Evolutionary conservation across 92 coral and sea anemone genomes (phyloP), one percentile per base, ranked within the genome.

Genomic region (Phenganax subtilis): DNA sequence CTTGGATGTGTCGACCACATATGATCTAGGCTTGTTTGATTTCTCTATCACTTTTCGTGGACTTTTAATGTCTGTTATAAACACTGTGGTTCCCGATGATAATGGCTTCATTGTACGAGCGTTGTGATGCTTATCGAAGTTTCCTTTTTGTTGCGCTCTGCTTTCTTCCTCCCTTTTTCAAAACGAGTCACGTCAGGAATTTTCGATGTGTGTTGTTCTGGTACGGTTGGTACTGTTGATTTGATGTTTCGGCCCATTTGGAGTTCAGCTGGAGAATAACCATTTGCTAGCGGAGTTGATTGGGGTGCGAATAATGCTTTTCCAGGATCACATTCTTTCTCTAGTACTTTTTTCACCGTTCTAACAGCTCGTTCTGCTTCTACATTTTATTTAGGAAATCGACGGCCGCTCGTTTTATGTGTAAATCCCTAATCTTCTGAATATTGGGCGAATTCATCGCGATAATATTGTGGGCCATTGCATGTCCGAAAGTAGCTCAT

Each of bases 201-300:
- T 8, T 68, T 68, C 9, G 28, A 51, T 68, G 74, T 68, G 4
- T 17, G 74, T 44, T 68, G 74, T 68, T 68, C 74, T 68, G 74
- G 74, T 8, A 68, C 54, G 25, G 54, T 68, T 28, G 74, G 74
- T 68, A 68, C 29, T 20, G 74, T 68, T 5, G 74, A 68, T 15
- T 60, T 60, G 66, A 60, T 60, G 16, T 60, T 60, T 60, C 20
- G 66, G 6, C 66, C 20, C 66, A 16, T 60, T 27, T 12, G 20
- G 16, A 60, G 66, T 11, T 60, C 20, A 11, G 66, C 66, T 60
- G 66, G 66, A 60, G 66, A 60, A 11, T 60, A 60, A 60, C 66
- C 66, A 27, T 27, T 20, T 20, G 25, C 25, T 20, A 20, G 25
- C 25, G 25, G 25, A 20, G 25, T 20, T 20, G 25, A 20, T 60